Evolutionary conservation across 2,888 invertebrate genomes (phyloP).

Genomic region (Masnerella sp.): DNA sequence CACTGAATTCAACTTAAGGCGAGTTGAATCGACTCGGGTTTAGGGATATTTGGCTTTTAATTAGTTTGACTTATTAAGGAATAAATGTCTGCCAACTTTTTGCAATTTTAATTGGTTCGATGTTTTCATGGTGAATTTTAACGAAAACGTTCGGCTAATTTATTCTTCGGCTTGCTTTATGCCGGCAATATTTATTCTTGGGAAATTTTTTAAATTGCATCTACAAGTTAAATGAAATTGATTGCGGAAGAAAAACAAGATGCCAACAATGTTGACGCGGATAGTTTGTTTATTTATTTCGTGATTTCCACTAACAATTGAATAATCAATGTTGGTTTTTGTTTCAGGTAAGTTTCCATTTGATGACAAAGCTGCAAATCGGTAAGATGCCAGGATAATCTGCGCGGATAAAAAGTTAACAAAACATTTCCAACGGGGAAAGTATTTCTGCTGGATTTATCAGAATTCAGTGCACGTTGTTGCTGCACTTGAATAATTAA

Average conservation of each 20-base stretch:
- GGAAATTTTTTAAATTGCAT: too few relatives aligned
- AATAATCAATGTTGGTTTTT: constrained; percentile 6
- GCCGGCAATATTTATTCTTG: neutral
- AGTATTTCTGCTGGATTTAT: constrained; percentile 1
- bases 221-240: too few relatives aligned
- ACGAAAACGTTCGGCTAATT: neutral
- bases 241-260: too few relatives aligned
- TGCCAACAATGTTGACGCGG: too few relatives aligned
- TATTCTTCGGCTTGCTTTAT: neutral
- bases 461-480: neutral
- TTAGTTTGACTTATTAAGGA: constrained; percentile 27
- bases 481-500: constrained; percentile 11
- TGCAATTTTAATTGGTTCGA: constrained; percentile 5
- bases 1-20: constrained; percentile 37
- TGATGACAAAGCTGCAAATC: too few relatives aligned
- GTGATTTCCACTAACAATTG: too few relatives aligned
- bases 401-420: too few relatives aligned
- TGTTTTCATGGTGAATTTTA: neutral
- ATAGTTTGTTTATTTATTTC: too few relatives aligned
- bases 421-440: too few relatives aligned
- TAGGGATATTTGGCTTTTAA: constrained; percentile 31
- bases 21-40: constrained; percentile 3
- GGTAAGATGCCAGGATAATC: too few relatives aligned
- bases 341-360: constrained; percentile 28
- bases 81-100: constrained; percentile 5